Conservation (phyloP, 2,888 invertebrate species). For the Diplolepis rosae region DNA sequence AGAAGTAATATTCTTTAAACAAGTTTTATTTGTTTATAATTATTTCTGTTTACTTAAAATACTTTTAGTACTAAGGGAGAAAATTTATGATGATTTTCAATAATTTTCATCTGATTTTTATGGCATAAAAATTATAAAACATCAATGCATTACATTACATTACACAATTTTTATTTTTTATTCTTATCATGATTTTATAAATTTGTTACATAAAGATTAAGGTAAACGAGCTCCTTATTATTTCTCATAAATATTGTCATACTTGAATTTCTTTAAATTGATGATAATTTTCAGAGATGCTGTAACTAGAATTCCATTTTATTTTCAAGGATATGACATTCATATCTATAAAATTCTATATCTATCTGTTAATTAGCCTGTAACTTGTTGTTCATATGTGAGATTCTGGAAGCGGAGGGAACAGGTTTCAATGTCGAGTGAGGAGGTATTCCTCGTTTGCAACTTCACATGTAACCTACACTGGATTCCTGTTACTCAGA, state of each 20-base stretch:
- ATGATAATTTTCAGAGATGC: neutral
- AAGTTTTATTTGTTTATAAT: no score
- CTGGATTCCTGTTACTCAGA: neutral
- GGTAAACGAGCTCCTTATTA: neutral
- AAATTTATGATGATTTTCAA: neutral
- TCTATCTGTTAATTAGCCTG: slow-evolving; percentile 31
- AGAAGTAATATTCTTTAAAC: neutral
- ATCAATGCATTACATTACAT: neutral
- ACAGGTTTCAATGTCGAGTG: slow-evolving; percentile 54
- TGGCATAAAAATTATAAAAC: neutral
- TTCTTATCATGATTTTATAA: neutral
- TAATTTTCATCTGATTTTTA: neutral
- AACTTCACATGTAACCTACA: slow-evolving; percentile 33
- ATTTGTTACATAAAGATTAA: neutral
- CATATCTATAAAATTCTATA: neutral
- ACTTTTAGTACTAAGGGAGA: no score
- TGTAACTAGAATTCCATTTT: neutral
- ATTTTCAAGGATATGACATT: neutral
- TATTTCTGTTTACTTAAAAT: no score
- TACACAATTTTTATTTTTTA: neutral
- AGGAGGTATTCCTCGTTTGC: slow-evolving; percentile 54
- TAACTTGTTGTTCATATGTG: slow-evolving; percentile 60
- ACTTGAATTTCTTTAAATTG: neutral
- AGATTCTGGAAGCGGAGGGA: slow-evolving; percentile 56
- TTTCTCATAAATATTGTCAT: neutral